These are phyloP conservation scores for Tokudaia tokunoshimensis DNA, from an alignment of 2,797 vertebrate genomes.

Conservation along the genomic window DNA sequence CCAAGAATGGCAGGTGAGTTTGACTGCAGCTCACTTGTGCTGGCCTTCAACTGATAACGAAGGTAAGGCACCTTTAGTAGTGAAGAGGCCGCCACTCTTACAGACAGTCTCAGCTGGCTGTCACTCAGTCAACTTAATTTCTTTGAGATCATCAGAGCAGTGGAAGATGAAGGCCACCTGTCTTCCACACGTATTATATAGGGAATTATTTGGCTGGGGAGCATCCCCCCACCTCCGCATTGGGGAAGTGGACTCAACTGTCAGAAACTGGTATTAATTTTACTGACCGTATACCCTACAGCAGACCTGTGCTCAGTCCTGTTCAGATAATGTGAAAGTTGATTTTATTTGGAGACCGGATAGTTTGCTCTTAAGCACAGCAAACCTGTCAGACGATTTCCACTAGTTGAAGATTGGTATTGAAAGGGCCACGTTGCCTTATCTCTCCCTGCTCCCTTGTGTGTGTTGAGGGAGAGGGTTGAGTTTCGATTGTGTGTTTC, in stretches of 20 bases:
- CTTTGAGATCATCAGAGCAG: neutral
- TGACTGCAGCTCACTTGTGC: neutral
- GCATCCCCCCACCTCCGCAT: neutral
- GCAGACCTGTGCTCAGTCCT: neutral
- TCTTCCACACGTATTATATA: neutral
- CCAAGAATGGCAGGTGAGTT: slow-evolving; percentile 97
- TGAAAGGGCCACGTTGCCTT: neutral
- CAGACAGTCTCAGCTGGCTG: neutral
- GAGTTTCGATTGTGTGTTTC: neutral
- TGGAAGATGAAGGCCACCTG: neutral
- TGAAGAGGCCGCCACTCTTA: neutral
- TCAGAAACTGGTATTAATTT: neutral
- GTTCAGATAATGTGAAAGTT: neutral
- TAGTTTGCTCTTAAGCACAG: neutral
- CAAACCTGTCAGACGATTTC: neutral
- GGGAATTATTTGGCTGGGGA: neutral
- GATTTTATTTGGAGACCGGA: neutral
- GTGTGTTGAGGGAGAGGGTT: neutral
- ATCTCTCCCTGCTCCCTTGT: neutral
- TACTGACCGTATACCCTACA: neutral
- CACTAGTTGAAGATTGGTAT: neutral
- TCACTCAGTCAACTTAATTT: slow-evolving; percentile 24
- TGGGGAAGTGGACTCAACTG: neutral
- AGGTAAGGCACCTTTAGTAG: neutral
- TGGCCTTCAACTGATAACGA: neutral